Evolutionary conservation across 2,888 invertebrate genomes (phyloP).

Genomic region (Tenthredo livida): DNA sequence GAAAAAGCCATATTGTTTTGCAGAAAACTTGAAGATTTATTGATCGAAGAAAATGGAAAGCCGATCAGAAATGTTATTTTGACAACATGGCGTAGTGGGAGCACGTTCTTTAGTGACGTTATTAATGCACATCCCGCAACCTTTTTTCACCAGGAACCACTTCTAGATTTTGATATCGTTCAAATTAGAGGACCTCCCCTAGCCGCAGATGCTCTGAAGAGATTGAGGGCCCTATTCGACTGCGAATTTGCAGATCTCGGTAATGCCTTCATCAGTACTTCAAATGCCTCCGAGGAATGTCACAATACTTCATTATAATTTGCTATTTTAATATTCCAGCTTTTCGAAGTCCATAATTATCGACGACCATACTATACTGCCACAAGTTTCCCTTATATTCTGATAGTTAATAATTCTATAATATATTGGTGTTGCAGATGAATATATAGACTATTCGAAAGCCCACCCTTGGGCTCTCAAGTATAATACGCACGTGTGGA

Average conservation of each 20-base stretch:
- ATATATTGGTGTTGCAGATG: conserved; percentile 77
- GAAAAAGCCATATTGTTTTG: not conserved
- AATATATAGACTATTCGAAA: conserved; percentile 89
- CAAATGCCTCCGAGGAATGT: not conserved
- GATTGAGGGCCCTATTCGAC: conserved; percentile 86
- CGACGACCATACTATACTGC: not conserved
- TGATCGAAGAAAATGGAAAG: conserved; percentile 85
- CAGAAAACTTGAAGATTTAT: conserved; percentile 84
- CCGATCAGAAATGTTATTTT: conserved; percentile 89
- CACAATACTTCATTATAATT: not conserved
- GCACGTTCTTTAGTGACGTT: conserved; percentile 93
- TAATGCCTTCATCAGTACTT: conserved; percentile 61
- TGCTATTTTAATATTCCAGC: not conserved
- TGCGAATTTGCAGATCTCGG: conserved; percentile 88
- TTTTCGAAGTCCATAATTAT: too few relatives aligned
- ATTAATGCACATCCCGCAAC: conserved; percentile 91
- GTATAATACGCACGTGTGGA: conserved; percentile 92
- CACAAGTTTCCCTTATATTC: not conserved
- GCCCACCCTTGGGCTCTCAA: conserved; percentile 89
- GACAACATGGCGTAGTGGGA: conserved; percentile 94
- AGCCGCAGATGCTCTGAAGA: conserved; percentile 84
- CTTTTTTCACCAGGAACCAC: conserved; percentile 94
- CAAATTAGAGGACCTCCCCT: conserved; percentile 89
- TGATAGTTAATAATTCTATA: not conserved
- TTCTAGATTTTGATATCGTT: conserved; percentile 89